A percentile compares a stretch with the other conserved stretches of the same genome.
These are phyloP conservation scores for Sinonovacula constricta DNA, from an alignment of 1,140 invertebrate genomes.

Conservation along the genomic window DNA sequence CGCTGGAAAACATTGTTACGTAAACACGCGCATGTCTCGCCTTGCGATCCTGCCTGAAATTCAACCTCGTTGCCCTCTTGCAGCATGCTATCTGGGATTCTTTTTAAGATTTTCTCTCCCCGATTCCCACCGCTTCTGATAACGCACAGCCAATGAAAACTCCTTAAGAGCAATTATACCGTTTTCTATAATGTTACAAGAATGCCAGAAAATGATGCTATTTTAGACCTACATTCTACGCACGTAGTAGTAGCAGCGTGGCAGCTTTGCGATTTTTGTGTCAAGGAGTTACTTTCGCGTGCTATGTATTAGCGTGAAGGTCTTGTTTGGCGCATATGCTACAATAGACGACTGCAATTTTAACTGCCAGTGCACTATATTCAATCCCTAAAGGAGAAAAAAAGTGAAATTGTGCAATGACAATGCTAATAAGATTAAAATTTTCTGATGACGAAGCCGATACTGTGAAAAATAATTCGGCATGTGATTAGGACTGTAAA, in stretches of 20 bases:
- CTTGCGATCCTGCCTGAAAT: no score
- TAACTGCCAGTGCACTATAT: no score
- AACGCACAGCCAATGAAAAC: conserved; percentile 21
- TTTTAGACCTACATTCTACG: conserved; percentile 43
- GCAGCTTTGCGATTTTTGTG: background rate
- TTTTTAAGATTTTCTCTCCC: conserved; percentile 54
- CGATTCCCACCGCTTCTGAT: conserved; percentile 46
- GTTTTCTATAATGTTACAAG: conserved; percentile 16
- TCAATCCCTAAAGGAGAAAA: background rate
- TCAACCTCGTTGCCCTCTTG: no score
- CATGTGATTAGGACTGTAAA: no score
- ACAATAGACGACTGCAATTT: no score
- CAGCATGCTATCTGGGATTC: conserved; percentile 13
- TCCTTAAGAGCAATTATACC: conserved; percentile 6
- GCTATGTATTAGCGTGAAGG: background rate
- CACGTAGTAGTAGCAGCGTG: conserved; percentile 34
- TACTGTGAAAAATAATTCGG: no score
- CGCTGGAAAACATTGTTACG: no score
- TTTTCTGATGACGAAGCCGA: no score
- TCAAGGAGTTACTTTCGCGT: background rate
- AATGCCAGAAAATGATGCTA: conserved; percentile 31
- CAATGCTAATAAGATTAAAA: background rate
- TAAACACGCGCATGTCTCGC: no score
- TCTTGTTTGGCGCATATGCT: no score
- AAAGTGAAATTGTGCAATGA: background rate